These are phyloP conservation scores for Lethocerus indicus DNA, from an alignment of 1,140 invertebrate genomes.

Conservation along the genomic window DNA sequence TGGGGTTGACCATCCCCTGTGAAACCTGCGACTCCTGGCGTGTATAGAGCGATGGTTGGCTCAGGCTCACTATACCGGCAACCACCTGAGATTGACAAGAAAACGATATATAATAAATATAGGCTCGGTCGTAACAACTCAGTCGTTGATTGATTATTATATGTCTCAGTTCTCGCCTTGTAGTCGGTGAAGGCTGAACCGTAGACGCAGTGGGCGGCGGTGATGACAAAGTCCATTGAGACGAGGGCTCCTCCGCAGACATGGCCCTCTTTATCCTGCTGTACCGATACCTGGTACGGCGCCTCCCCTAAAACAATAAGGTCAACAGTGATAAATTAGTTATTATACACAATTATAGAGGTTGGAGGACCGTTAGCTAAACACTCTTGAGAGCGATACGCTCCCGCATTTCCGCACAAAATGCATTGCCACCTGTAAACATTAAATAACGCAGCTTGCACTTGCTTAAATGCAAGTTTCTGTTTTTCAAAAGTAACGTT, in stretches of 20 bases:
- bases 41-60: neutral
- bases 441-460: too few relatives aligned
- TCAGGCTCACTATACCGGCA: neutral
- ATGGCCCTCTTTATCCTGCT: neutral
- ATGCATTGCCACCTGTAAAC: too few relatives aligned
- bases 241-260: conserved; percentile 1
- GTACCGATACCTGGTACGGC: neutral
- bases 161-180: neutral
- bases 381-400: neutral
- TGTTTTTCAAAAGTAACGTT: too few relatives aligned
- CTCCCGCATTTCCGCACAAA: too few relatives aligned
- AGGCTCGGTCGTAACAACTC: too few relatives aligned
- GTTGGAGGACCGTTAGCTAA: neutral
- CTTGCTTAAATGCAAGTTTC: too few relatives aligned
- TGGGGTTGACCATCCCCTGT: too few relatives aligned
- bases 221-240: neutral
- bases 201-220: conserved; percentile 1
- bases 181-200: neutral
- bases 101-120: too few relatives aligned
- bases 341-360: neutral
- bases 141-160: neutral
- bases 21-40: neutral
- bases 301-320: neutral
- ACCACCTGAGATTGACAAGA: neutral
- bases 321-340: neutral